These are phyloP conservation scores for Avahi laniger DNA, from an alignment of 2,797 vertebrate genomes.

Conservation along the genomic window DNA sequence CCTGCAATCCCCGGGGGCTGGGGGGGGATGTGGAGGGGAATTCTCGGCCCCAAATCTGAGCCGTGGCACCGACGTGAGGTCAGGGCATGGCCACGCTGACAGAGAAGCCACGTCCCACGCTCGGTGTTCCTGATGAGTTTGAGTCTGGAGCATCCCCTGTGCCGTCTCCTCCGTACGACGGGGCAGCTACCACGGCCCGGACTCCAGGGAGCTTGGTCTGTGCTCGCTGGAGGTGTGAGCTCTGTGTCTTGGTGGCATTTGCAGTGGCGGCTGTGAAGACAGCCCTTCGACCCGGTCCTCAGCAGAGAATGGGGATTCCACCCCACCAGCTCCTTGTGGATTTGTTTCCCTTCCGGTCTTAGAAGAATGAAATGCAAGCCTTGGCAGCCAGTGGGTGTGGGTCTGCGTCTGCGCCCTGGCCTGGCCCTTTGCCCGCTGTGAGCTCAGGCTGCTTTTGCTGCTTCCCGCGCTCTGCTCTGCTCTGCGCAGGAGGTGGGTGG, in stretches of 20 bases:
- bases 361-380: background rate
- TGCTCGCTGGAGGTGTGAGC: background rate
- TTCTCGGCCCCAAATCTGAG: background rate
- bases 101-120: too few relatives aligned
- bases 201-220: background rate
- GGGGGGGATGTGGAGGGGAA: too few relatives aligned
- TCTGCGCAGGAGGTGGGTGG: accelerated
- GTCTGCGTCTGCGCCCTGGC: background rate
- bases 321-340: background rate
- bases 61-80: accelerated
- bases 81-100: background rate
- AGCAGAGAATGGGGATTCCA: accelerated
- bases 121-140: background rate
- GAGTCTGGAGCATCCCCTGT: background rate
- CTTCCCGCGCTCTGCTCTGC: accelerated
- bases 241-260: background rate
- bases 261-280: background rate
- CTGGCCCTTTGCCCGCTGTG: accelerated
- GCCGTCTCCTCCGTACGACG: background rate
- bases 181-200: background rate
- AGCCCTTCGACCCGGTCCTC: background rate
- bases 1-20: accelerated
- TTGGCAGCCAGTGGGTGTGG: too few relatives aligned
- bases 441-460: accelerated
- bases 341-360: background rate